phyloP scores from a whole-genome alignment of 1,140 invertebrate genomes.

The Dufourea novaeangliae region DNA sequence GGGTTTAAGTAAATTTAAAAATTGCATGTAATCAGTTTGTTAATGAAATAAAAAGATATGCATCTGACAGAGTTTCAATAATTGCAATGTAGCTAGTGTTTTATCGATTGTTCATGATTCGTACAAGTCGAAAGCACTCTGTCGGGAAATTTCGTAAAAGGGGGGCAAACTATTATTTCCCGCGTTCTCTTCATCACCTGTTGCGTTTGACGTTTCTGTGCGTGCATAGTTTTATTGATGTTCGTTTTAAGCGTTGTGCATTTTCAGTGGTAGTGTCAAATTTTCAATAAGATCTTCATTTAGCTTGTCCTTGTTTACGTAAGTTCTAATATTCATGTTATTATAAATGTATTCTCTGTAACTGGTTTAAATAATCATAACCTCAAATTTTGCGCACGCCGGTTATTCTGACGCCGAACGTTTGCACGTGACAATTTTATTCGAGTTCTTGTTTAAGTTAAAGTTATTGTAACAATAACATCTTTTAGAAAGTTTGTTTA shows the following conservation, averaged over 20 bases:
- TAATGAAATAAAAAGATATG: neutral
- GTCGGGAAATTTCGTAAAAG: constrained; percentile 5
- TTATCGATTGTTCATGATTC: neutral
- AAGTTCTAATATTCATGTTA: neutral
- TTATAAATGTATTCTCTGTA: neutral
- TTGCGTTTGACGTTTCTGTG: constrained; percentile 43
- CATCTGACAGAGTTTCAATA: neutral
- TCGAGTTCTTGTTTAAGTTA: neutral
- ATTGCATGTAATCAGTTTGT: no score
- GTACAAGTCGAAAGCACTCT: neutral
- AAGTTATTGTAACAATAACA: neutral
- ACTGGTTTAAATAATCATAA: neutral
- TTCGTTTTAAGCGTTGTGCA: neutral
- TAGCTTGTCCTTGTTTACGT: neutral
- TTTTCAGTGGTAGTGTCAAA: neutral
- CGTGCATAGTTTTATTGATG: neutral
- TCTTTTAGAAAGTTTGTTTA: neutral
- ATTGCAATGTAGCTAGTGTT: neutral
- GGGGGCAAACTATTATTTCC: constrained; percentile 9
- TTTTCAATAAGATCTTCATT: neutral
- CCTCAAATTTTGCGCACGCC: constrained; percentile 1
- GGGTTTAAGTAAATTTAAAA: neutral
- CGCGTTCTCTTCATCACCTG: constrained; percentile 48
- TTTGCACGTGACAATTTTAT: neutral
- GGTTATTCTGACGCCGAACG: neutral